Evolutionary conservation across 1,140 invertebrate genomes (phyloP).

Genomic region (Ectropis grisescens): DNA sequence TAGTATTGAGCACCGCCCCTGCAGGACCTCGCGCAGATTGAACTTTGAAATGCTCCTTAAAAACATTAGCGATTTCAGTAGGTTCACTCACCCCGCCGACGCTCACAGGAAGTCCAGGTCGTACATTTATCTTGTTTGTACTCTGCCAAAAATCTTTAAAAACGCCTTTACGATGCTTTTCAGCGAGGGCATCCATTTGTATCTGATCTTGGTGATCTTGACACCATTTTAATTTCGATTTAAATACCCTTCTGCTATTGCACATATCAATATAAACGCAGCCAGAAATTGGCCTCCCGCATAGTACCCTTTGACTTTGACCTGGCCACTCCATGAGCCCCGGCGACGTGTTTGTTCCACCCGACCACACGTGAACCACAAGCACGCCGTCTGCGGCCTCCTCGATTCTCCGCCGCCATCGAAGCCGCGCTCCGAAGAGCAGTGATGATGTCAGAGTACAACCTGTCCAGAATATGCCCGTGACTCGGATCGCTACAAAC

Average conservation of each 20-base stretch:
- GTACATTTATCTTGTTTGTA: too few relatives aligned
- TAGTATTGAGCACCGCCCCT: too few relatives aligned
- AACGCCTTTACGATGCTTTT: neutral
- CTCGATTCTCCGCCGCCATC: too few relatives aligned
- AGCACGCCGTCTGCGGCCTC: neutral
- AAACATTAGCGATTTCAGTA: too few relatives aligned
- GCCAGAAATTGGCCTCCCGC: constrained; percentile 2
- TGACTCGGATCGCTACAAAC: neutral
- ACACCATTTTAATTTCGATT: too few relatives aligned
- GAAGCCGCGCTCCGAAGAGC: neutral
- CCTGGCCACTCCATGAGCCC: constrained; percentile 7
- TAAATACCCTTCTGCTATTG: too few relatives aligned
- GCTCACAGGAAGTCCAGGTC: too few relatives aligned
- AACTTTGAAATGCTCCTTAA: constrained; percentile 2
- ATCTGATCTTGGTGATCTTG: too few relatives aligned
- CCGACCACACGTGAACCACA: constrained; percentile 1
- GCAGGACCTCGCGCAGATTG: too few relatives aligned
- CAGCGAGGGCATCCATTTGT: constrained; percentile 3
- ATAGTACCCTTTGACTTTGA: neutral
- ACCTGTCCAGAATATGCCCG: neutral
- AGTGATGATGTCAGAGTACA: neutral
- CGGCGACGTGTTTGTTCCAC: constrained; percentile 8
- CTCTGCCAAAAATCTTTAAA: constrained; percentile 6
- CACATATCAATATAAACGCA: constrained; percentile 1
- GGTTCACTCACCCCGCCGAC: too few relatives aligned